Percentiles rank a stretch among this genome's conserved stretches.
These are phyloP conservation scores for Prinia subflava DNA, from an alignment of 2,113 vertebrate genomes.

Conservation along the genomic window DNA sequence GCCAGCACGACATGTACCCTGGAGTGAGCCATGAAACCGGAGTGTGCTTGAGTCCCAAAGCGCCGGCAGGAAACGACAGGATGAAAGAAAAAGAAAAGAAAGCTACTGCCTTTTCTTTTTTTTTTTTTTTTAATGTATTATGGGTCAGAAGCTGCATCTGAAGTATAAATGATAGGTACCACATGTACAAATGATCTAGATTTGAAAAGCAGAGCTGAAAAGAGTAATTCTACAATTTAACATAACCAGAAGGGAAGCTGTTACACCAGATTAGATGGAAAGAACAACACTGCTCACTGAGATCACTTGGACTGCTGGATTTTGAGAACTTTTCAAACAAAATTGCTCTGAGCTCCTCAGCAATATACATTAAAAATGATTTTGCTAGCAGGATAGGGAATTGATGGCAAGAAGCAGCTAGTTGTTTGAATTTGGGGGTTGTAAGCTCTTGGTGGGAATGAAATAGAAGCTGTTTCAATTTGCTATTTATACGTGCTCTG, in stretches of 20 bases:
- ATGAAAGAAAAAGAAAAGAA: not conserved
- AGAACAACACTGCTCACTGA: not conserved
- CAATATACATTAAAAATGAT: not conserved
- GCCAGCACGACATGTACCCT: not conserved
- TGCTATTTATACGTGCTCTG: constrained; percentile 20
- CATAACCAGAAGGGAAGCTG: not conserved
- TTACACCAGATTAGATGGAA: not conserved
- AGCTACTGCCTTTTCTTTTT: not conserved
- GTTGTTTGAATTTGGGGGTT: constrained; percentile 12
- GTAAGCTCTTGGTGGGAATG: not conserved
- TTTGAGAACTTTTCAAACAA: not conserved
- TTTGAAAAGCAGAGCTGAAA: not conserved
- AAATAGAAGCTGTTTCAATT: constrained; percentile 11
- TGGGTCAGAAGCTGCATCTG: not conserved
- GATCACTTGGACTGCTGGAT: not conserved
- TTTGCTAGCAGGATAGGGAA: not conserved
- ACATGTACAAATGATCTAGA: not conserved
- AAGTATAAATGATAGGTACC: not conserved
- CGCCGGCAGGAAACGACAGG: not conserved
- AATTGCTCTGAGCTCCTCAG: not conserved
- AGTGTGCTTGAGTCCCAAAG: not conserved
- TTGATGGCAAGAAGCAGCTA: not conserved
- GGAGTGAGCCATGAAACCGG: not conserved
- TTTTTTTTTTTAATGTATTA: not conserved
- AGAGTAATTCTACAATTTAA: not conserved